These are phyloP conservation scores for Eristalis tenax DNA, from an alignment of 2,888 invertebrate species.

Conservation along the genomic window DNA sequence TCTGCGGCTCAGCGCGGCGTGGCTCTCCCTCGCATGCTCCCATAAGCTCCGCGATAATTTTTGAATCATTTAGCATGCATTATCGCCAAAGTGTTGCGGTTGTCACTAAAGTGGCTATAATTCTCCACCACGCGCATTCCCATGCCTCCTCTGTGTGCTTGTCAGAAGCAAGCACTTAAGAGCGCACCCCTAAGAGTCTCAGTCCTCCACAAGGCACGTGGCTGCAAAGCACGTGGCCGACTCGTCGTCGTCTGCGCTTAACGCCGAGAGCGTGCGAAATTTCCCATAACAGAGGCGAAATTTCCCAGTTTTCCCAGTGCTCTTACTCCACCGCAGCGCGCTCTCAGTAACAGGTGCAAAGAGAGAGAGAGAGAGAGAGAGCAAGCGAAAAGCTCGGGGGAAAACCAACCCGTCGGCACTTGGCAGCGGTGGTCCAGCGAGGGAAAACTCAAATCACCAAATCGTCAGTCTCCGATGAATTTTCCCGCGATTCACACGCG, in stretches of 20 bases:
- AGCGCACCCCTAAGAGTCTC: not conserved
- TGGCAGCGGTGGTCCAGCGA: conserved; percentile 54
- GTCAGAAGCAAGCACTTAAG: conserved; percentile 18
- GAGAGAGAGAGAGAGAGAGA: not conserved
- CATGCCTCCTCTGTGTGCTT: not conserved
- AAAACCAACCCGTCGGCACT: conserved; percentile 11
- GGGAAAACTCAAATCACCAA: conserved; percentile 42
- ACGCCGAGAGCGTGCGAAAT: conserved; percentile 2
- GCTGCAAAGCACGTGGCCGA: conserved; percentile 21
- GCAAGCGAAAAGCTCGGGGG: conserved; percentile 30
- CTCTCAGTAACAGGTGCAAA: conserved; percentile 39
- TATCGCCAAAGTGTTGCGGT: conserved; percentile 25
- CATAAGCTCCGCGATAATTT: conserved; percentile 10
- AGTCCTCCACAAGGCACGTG: not conserved
- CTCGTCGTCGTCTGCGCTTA: not conserved
- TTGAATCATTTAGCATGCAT: conserved; percentile 41
- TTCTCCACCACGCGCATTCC: conserved; percentile 18
- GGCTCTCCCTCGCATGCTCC: not conserved
- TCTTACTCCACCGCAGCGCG: conserved; percentile 6
- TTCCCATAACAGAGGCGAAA: conserved; percentile 23
- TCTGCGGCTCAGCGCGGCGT: not conserved
- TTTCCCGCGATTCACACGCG: conserved; percentile 40
- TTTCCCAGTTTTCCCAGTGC: conserved; percentile 8
- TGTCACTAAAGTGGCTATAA: conserved; percentile 28
- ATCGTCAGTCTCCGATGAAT: conserved; percentile 50